These are phyloP conservation scores for Gerris lacustris DNA, from an alignment of 2,888 invertebrate genomes.

Conservation along the genomic window DNA sequence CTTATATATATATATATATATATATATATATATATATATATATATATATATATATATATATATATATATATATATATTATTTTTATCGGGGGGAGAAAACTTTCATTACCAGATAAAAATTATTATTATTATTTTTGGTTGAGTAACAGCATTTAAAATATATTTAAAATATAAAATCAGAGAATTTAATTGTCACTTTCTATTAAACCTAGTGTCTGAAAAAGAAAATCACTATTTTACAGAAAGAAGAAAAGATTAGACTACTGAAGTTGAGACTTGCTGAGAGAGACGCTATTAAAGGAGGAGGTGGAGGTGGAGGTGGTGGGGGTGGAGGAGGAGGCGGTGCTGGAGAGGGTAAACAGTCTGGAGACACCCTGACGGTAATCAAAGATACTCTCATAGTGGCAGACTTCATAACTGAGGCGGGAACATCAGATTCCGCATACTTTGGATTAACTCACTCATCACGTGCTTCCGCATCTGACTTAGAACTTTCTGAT, in stretches of 20 bases:
- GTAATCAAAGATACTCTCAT: constrained; percentile 55
- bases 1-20: too few relatives aligned
- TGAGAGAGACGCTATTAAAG: constrained; percentile 54
- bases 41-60: too few relatives aligned
- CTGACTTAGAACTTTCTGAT: constrained; percentile 78
- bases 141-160: too few relatives aligned
- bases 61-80: too few relatives aligned
- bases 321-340: constrained; percentile 40
- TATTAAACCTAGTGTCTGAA: too few relatives aligned
- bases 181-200: too few relatives aligned
- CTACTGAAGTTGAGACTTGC: constrained; percentile 65
- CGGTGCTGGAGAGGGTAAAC: constrained; percentile 29
- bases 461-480: constrained; percentile 70
- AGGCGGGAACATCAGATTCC: constrained; percentile 67
- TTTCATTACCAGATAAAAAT: too few relatives aligned
- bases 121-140: too few relatives aligned
- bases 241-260: constrained; percentile 85
- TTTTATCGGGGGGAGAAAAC: too few relatives aligned
- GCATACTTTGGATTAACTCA: constrained; percentile 64
- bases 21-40: too few relatives aligned
- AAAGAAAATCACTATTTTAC: constrained; percentile 31
- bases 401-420: constrained; percentile 60
- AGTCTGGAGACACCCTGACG: constrained; percentile 34
- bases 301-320: constrained; percentile 37
- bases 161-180: too few relatives aligned